Evolutionary conservation across 2,113 vertebrate species (phyloP).

Genomic region (Tonatia bakeri): DNA sequence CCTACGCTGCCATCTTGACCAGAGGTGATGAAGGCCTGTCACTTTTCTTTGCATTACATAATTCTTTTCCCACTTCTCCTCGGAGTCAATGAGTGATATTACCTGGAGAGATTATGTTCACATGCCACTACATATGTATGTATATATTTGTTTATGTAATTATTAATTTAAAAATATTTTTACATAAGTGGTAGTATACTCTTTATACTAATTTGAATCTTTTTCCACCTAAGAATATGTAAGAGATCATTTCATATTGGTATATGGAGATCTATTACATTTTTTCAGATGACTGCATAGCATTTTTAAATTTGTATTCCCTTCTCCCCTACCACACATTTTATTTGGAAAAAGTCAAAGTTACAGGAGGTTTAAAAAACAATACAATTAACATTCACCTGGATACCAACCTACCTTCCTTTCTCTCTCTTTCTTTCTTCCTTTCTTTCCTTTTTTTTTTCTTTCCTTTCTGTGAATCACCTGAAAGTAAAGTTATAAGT

Average conservation of each 20-base stretch:
- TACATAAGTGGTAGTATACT: not conserved
- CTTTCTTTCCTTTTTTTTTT: too few species aligned
- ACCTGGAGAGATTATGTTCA: not conserved
- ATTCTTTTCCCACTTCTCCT: not conserved
- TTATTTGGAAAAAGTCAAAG: conserved; percentile 19
- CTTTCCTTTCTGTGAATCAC: not conserved
- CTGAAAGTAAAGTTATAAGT: not conserved
- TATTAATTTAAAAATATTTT: not conserved
- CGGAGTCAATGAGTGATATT: not conserved
- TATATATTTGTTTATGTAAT: not conserved
- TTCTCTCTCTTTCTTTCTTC: not conserved
- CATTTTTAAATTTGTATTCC: not conserved
- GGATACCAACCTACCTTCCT: not conserved
- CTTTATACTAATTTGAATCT: not conserved
- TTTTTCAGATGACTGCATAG: not conserved
- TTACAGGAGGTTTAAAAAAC: not conserved
- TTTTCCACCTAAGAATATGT: not conserved
- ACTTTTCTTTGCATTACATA: conserved; percentile 1
- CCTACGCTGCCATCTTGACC: too few species aligned
- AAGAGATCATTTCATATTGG: not conserved
- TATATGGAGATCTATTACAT: not conserved
- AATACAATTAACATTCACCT: not conserved
- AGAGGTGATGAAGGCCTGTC: not conserved
- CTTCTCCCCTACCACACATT: not conserved
- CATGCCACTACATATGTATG: not conserved